Evolutionary conservation across 92 coral and sea anemone species (phyloP).

Genomic region (Parazoanthus atlanticus): DNA sequence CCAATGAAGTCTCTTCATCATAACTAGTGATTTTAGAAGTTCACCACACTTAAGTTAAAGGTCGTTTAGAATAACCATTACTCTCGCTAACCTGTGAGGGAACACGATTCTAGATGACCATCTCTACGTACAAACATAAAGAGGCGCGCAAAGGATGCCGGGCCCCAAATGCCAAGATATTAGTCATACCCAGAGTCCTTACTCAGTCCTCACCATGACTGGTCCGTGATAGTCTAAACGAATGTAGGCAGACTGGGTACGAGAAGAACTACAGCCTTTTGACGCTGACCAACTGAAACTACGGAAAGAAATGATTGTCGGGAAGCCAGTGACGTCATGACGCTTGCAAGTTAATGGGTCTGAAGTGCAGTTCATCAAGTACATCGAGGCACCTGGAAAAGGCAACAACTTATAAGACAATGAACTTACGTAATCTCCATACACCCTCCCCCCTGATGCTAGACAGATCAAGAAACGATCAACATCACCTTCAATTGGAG

Average conservation of each 20-base stretch:
- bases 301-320: constrained; percentile 91
- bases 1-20: no score
- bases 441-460: no score
- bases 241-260: constrained; percentile 65
- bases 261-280: constrained; percentile 69
- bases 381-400: constrained; percentile 78
- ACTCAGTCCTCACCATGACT: constrained; percentile 60
- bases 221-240: constrained; percentile 92
- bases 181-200: not conserved
- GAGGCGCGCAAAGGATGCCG: no score
- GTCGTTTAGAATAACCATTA: no score
- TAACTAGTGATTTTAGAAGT: no score
- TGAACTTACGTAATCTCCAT: not conserved
- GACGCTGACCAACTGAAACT: constrained; percentile 90
- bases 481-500: no score
- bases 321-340: constrained; percentile 87
- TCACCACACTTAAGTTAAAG: no score
- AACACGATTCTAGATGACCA: no score
- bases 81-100: no score
- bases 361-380: constrained; percentile 86
- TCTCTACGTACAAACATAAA: no score
- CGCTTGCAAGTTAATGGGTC: constrained; percentile 76
- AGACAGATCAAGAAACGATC: no score
- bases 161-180: not conserved
- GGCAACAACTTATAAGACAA: not conserved